Conservation (phyloP, 2,888 invertebrate genomes). For the Pteria penguin region DNA sequence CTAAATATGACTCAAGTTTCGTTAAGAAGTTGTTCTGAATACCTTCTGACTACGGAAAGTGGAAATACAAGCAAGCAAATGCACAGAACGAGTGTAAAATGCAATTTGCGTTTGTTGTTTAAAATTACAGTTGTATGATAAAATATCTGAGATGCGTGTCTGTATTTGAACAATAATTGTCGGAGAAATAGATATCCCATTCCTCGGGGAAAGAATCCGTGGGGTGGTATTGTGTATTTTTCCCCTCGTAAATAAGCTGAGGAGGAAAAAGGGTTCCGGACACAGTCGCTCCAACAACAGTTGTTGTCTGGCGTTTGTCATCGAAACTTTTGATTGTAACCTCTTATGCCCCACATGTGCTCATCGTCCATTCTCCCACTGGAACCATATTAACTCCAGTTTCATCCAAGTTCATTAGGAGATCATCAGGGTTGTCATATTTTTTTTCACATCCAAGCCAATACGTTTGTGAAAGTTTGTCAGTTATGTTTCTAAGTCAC, state of each 20-base stretch:
- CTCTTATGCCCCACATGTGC: background rate
- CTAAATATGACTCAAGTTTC: too few relatives aligned
- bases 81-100: too few relatives aligned
- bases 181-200: slow-evolving; percentile 15
- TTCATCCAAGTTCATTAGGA: background rate
- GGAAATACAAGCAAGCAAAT: too few relatives aligned
- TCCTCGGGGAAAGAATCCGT: slow-evolving; percentile 3
- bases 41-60: too few relatives aligned
- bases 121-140: too few relatives aligned
- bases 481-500: background rate
- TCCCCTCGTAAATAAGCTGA: slow-evolving; percentile 13
- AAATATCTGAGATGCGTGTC: slow-evolving; percentile 7
- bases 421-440: background rate
- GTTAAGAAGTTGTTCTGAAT: too few relatives aligned
- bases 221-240: background rate
- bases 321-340: background rate
- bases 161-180: slow-evolving; percentile 11
- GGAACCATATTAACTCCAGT: background rate
- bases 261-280: background rate
- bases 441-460: background rate
- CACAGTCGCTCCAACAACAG: background rate
- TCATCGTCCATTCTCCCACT: background rate
- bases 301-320: background rate
- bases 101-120: too few relatives aligned
- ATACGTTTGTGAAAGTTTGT: background rate